A percentile compares a stretch with the other conserved stretches of the same genome.
Evolutionary conservation across 2,113 vertebrate species (phyloP).

Genomic region (Gnathonemus longibarbis): DNA sequence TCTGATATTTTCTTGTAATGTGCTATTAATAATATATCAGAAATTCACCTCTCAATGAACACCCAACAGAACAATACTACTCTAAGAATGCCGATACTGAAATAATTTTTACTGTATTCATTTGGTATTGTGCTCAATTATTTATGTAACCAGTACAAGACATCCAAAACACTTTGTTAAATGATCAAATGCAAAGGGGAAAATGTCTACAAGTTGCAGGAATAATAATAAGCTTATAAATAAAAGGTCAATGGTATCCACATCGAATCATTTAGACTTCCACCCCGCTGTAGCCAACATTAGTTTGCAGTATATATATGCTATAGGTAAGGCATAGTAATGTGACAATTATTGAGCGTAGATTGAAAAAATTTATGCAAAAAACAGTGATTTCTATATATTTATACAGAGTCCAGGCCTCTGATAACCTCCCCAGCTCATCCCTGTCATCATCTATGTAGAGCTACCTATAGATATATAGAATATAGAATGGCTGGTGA

Average conservation of each 20-base stretch:
- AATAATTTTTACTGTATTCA: not conserved
- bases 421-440: not conserved
- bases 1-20: not conserved
- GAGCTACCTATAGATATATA: too few relatives aligned
- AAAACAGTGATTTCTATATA: not conserved
- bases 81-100: not conserved
- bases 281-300: not conserved
- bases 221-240: not conserved
- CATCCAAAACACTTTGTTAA: not conserved
- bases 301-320: not conserved
- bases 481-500: not conserved
- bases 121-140: not conserved
- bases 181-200: not conserved
- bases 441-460: not conserved
- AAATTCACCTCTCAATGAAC: not conserved
- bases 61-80: not conserved
- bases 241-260: not conserved
- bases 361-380: not conserved
- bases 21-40: not conserved
- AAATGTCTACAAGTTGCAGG: not conserved
- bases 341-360: not conserved
- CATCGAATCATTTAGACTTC: not conserved
- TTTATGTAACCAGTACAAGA: not conserved
- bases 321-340: not conserved
- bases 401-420: not conserved